phyloP scores from a whole-genome alignment of 2,888 invertebrate genomes.

The Cosmorhoe ocellata region DNA sequence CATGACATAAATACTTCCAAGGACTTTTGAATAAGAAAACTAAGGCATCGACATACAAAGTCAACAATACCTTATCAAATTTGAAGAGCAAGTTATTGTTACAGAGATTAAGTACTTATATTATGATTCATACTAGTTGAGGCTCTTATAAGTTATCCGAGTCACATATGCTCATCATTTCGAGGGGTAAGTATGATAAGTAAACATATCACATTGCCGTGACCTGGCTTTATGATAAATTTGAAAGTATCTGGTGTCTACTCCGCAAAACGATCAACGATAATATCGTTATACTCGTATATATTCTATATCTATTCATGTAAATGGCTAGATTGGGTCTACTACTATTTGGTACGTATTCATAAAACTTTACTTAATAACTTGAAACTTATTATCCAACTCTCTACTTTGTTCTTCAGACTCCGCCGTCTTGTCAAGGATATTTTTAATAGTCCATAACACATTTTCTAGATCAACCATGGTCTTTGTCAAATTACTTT shows the following conservation, averaged over 20 bases:
- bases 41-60: slow-evolving; percentile 19
- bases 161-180: neutral
- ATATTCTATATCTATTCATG: too few relatives aligned
- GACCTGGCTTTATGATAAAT: neutral
- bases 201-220: slow-evolving; percentile 1
- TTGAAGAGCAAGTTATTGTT: slow-evolving; percentile 27
- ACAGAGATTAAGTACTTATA: slow-evolving; percentile 19
- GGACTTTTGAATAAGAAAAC: slow-evolving; percentile 10
- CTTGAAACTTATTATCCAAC: too few relatives aligned
- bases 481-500: neutral
- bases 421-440: neutral
- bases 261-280: too few relatives aligned
- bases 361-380: too few relatives aligned
- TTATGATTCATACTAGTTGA: slow-evolving; percentile 18
- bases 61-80: slow-evolving; percentile 20
- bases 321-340: too few relatives aligned
- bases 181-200: neutral
- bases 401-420: too few relatives aligned
- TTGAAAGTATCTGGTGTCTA: too few relatives aligned
- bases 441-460: neutral
- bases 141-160: slow-evolving; percentile 11
- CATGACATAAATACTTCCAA: neutral
- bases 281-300: neutral
- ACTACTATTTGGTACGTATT: too few relatives aligned
- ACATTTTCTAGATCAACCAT: neutral